Base-by-base conservation (phyloP, 2,797 vertebrate genomes). In the Danio jaintianensis region DNA sequence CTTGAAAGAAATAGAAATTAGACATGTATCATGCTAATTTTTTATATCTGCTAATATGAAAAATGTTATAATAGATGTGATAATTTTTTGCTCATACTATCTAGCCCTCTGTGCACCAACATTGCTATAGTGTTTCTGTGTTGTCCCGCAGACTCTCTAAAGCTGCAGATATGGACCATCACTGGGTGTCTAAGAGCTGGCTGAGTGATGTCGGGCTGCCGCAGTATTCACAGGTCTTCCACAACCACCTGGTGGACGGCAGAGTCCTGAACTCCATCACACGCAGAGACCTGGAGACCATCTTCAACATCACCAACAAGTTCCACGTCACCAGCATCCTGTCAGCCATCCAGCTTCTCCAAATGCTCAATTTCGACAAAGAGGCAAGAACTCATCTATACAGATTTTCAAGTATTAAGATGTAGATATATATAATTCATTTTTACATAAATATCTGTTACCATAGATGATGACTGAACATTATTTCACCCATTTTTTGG, bases 181-280 rank as follows among this genome's bases (percentile, higher is more conserved):
- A 95, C 88, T 96, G 95, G 95, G 95, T 96, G 73, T 87, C 93
- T 20, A 93, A 93, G 15, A 93, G 93, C 0, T 96, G 95, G 96
- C 91, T 96, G 82, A 93, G 91, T 2, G 96, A 96, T 15, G 91
- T 96, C 6, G 95, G 96, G 0, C 89, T 96, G 80, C 89, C 93
- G 18, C 95, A 96, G 73, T 96, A 96, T 85, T 93, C 93, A 6
- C 95, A 95, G 85, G 91, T 89, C 59, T 96, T 96, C 89, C 94
- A 95, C 36, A 90, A 87, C 79, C 91, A 96, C 85, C 89, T 96
- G 45, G 93, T 96, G 9, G 95, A 96, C 0, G 95, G 95, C 2
- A 90, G 95, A n/a, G 91, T 96, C 85, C 89, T 96, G 70, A 93
- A 93, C 87, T 96, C 95, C 1, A 92, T 96, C 72, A 94, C 90